A percentile compares a stretch with the other conserved stretches of the same genome.
Evolutionary conservation across 2,797 vertebrate genomes (phyloP).

Genomic region (Sebastes glaucus): DNA sequence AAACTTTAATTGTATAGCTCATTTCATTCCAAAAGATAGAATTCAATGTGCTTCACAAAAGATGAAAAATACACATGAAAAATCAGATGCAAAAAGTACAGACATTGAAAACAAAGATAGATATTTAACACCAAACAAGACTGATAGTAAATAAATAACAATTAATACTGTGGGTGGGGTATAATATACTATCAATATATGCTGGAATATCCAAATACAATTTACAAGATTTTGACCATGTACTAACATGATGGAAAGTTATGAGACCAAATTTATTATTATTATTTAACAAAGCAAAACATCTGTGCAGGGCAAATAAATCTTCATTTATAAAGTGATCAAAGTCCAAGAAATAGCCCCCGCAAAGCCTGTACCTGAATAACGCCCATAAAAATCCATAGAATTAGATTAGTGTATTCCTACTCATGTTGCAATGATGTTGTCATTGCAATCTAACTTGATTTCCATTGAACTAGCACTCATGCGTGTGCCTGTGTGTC

Average conservation of each 20-base stretch:
- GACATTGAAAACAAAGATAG: too few relatives aligned
- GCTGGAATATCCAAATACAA: not conserved
- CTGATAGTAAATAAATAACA: too few relatives aligned
- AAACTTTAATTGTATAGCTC: too few relatives aligned
- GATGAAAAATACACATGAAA: too few relatives aligned
- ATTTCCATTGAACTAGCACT: not conserved
- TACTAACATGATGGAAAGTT: not conserved
- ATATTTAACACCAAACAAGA: too few relatives aligned
- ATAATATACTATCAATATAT: not conserved
- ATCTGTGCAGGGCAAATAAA: not conserved
- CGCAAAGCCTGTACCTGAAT: slow-evolving; percentile 9
- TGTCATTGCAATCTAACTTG: not conserved
- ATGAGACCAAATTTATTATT: not conserved
- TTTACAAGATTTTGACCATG: not conserved
- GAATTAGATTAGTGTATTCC: slow-evolving; percentile 1
- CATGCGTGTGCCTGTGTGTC: not conserved
- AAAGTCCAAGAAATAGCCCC: not conserved
- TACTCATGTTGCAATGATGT: not conserved
- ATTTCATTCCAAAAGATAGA: too few relatives aligned
- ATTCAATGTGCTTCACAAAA: too few relatives aligned
- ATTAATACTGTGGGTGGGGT: not conserved
- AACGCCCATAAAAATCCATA: not conserved
- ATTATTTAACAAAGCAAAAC: not conserved
- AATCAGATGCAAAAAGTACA: too few relatives aligned
- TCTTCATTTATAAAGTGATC: not conserved